Evolutionary conservation across 2,113 vertebrate species (phyloP), one percentile per base, ranked within the genome.

Genomic region (Cygnus buccinator): DNA sequence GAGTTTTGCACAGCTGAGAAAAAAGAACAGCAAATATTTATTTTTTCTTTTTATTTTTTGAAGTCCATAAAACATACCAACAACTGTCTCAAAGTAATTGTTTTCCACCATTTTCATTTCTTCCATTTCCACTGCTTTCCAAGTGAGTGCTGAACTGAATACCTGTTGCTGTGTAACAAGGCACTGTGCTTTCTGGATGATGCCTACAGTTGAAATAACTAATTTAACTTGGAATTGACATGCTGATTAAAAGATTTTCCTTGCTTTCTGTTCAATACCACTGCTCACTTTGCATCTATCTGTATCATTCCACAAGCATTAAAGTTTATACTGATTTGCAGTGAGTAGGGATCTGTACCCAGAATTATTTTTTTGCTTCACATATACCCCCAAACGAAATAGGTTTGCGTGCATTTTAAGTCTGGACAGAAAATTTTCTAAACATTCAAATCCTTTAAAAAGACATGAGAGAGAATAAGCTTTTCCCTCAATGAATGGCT

Each of bases 231-330:
- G 25, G 31, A 65, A 39, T 23, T 52, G 35, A 21, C 2, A 54
- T 23, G 9, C 28, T 67, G 46, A 73, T 44, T 41, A 55, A 78
- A 75, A 33, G 44, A 31, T 15, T 59, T 13, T 61, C 57, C 22
- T 50, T 65, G 5, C 13, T 89, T 85, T 59, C 59, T 78, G 11
- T 39, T 90, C 57, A 33, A 14, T 19, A 2, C 13, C 3, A 55
- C 25, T 1, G 2, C 23, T 2, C 17, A 16, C 7, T 58, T 82
- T 84, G 43, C 28, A 61, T 29, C 44, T n/a, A 10, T 28, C 20
- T 11, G 7, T 37, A 10, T 10, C 28, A 7, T 25, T 78, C n/a
- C 5, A 1, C 12, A 10, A 2, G 21, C 1, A 6, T 22, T 11
- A 41, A 14, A 58, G 25, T 6, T 44, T n/a, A 12, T 14, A 2